Evolutionary conservation across 92 coral and sea anemone species (phyloP), one percentile per base, ranked within the genome.

Genomic region (Parazoanthus swiftii): DNA sequence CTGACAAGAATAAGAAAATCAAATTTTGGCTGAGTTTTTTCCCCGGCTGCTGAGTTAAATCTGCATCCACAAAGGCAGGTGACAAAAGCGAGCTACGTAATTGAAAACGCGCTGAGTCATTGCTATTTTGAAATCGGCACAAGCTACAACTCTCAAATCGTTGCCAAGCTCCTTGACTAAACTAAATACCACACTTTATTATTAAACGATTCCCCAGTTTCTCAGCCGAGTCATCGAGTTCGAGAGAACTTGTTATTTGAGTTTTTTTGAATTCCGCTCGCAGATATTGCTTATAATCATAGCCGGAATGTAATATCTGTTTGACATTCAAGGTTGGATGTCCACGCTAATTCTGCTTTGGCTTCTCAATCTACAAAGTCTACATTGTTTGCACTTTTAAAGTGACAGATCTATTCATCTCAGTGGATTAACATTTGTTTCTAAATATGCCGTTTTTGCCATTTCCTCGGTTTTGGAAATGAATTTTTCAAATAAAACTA

Each of bases 101-200:
- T 81, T 81, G 46, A 20, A 16, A 33, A 33, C 0, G 6, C 73
- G 36, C 46, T 65, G 39, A 35, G 70, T 23, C 67, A 80, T 56
- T 33, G 16, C 44, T 25, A 37, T 15, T 63, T 56, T 81, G 18
- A 35, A 56, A 39, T 3, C 33, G 43, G 68, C 5, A 10, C 21
- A 20, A 29, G 21, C 48, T 81, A 23, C 11, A 58, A 63, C 20
- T 65, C 36, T 59, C n/a, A 81, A 81, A 81, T 80, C 25, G 44
- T 58, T 80, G 85, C 29, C 29, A 54, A 39, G 39, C 74, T 81
- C 51, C 74, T 59, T 37, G 51, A 81, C 48, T 81, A 56, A 81
- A 15, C 73, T 35, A 80, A 81, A 29, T 58, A 16, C 73, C 71
- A 33, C 14, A 51, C 73, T 51, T 21, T 59, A 38, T 56, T 81